These are phyloP conservation scores for Hydrolagus colliei DNA, from an alignment of 2,797 vertebrate species.

Conservation along the genomic window DNA sequence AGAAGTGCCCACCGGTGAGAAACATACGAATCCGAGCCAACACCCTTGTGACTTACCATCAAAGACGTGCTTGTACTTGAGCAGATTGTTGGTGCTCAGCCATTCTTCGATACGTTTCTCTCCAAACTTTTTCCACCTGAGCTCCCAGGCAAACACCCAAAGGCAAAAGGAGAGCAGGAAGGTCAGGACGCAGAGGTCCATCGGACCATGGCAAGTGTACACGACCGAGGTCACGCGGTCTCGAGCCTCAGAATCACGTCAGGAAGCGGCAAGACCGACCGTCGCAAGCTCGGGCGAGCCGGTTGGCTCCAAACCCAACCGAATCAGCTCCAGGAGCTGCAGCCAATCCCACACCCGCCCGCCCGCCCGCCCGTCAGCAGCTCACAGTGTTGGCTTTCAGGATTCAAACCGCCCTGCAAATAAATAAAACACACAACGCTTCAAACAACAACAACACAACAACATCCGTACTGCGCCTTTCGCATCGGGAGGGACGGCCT, in stretches of 20 bases:
- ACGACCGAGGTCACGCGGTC: not conserved
- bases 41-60: conserved; percentile 64
- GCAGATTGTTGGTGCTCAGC: conserved; percentile 60
- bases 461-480: not conserved
- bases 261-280: not conserved
- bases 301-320: not conserved
- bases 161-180: conserved; percentile 59
- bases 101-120: conserved; percentile 72
- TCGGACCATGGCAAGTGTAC: conserved; percentile 62
- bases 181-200: conserved; percentile 73
- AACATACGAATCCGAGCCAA: too few relatives aligned
- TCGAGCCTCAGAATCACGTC: not conserved
- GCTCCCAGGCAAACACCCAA: conserved; percentile 75
- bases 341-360: not conserved
- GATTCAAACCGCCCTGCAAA: not conserved
- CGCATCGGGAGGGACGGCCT: too few relatives aligned
- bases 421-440: not conserved
- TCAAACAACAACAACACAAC: not conserved
- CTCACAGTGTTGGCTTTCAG: not conserved
- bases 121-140: conserved; percentile 65
- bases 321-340: not conserved
- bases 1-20: too few relatives aligned
- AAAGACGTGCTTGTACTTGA: conserved; percentile 72
- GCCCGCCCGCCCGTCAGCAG: not conserved
- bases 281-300: not conserved